Conservation (phyloP, 2,797 vertebrate species). For the Antrozous pallidus region DNA sequence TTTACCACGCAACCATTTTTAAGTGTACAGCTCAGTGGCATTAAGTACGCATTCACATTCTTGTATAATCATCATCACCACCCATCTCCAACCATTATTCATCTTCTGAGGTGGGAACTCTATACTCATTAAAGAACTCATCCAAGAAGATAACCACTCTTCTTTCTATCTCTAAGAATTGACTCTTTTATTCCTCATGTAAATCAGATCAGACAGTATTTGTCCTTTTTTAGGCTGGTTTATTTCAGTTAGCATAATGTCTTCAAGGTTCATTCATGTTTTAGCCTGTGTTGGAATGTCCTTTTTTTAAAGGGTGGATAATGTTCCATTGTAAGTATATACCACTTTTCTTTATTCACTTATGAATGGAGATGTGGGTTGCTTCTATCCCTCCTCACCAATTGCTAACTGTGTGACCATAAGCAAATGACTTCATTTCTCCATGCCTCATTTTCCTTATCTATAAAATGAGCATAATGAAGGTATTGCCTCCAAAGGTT, state of each 20-base stretch:
- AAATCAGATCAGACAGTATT: accelerated
- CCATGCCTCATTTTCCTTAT: background rate
- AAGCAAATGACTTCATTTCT: background rate
- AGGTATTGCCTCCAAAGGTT: background rate
- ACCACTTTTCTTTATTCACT: background rate
- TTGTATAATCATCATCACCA: background rate
- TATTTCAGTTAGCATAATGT: background rate
- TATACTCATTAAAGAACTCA: background rate
- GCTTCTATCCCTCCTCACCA: background rate
- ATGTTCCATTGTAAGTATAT: background rate
- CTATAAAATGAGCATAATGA: background rate
- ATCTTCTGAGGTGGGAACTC: background rate
- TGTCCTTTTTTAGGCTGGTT: too few relatives aligned
- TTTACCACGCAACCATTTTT: background rate
- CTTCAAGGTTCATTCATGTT: accelerated
- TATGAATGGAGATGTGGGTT: background rate
- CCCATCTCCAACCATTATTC: background rate
- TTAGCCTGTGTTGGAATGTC: background rate
- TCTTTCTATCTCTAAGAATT: background rate
- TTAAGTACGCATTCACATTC: background rate
- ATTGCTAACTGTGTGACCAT: background rate
- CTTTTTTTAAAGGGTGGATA: background rate
- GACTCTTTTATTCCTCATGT: background rate
- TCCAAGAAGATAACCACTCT: background rate
- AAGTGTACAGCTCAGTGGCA: background rate